Evolutionary conservation across 2,113 vertebrate genomes (phyloP).

Genomic region (Sialia sialis): DNA sequence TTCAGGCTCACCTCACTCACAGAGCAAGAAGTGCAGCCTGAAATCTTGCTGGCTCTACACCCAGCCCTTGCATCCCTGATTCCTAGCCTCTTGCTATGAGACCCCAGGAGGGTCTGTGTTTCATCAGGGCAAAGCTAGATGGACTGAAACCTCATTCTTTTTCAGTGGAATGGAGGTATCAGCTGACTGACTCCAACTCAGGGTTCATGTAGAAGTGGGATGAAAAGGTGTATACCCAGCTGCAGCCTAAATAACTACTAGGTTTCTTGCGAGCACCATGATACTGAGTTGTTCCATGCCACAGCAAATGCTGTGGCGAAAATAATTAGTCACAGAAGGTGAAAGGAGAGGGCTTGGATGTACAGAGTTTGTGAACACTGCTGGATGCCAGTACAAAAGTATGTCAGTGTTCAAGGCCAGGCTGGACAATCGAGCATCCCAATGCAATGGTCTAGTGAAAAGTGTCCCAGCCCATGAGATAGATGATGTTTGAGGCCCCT

Average conservation of each 20-base stretch:
- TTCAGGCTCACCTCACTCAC: background rate
- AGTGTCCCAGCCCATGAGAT: background rate
- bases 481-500: background rate
- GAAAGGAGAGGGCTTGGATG: background rate
- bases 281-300: accelerated
- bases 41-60: accelerated
- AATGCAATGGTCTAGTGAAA: background rate
- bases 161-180: background rate
- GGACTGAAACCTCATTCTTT: background rate
- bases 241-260: background rate
- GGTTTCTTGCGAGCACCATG: background rate
- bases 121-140: background rate
- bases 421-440: background rate
- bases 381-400: background rate
- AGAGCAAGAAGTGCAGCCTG: accelerated
- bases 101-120: accelerated
- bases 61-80: accelerated
- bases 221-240: background rate
- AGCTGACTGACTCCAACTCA: background rate
- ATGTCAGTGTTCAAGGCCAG: background rate
- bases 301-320: background rate
- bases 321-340: background rate
- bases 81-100: background rate
- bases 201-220: accelerated
- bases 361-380: accelerated